Conservation (phyloP, 2,113 vertebrate genomes). For the Chloroceryle aenea region DNA sequence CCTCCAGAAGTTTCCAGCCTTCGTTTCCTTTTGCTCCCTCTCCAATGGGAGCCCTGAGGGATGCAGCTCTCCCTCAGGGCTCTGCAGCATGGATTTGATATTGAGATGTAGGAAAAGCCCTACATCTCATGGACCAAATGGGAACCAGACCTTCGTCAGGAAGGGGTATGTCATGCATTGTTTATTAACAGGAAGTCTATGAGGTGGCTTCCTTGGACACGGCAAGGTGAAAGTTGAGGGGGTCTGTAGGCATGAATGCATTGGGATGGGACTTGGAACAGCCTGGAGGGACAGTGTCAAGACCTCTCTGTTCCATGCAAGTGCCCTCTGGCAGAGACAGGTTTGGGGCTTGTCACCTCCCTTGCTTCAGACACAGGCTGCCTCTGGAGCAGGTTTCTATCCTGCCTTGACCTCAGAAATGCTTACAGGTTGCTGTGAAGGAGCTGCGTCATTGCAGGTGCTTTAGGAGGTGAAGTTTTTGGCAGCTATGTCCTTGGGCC, state of each 20-base stretch:
- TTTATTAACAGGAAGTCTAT: not conserved
- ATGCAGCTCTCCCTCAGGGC: not conserved
- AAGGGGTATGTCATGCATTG: accelerated
- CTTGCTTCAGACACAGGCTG: not conserved
- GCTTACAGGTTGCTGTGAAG: not conserved
- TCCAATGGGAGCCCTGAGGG: not conserved
- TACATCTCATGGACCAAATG: not conserved
- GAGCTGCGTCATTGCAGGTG: not conserved
- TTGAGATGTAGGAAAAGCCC: not conserved
- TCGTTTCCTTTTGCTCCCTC: not conserved
- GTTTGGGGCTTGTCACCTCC: accelerated
- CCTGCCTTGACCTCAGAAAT: not conserved
- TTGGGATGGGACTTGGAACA: accelerated
- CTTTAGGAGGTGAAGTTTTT: not conserved
- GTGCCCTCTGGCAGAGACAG: accelerated
- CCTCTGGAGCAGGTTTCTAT: not conserved
- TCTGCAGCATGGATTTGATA: not conserved
- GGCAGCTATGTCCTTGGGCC: not conserved
- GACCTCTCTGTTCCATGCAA: not conserved
- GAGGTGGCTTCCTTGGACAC: not conserved
- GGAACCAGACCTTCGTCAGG: not conserved
- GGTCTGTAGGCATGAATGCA: accelerated
- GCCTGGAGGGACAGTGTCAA: not conserved
- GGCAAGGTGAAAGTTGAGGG: not conserved
- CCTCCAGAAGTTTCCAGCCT: not conserved